Base-by-base conservation (phyloP, 2,888 invertebrate genomes). In the Embidobia sp. region DNA sequence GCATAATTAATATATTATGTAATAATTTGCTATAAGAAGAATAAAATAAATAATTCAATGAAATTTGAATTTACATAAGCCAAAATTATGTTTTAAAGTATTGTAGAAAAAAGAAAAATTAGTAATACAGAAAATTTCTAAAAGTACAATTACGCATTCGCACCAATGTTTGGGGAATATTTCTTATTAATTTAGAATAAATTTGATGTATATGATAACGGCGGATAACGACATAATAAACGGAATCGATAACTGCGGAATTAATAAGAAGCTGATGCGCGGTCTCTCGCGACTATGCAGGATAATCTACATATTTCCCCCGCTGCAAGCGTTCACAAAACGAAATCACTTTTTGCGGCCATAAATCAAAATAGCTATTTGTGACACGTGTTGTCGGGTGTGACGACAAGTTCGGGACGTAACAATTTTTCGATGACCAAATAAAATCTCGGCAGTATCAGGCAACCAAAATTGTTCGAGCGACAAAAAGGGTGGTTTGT, bases 301-400 rank as follows among this genome's bases (percentile, higher is more conserved):
- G 4, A 22, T 22, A 13, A 51, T 51, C 26, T 55, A n/a, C 53
- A 40, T 55, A 27, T 40, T 40, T 26, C 27, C 13, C 13, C 1
- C 1, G 46, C 8, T 10, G 13, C 4, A n/a, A n/a, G 5, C 16
- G n/a, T 48, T 48, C 13, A 8, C 8, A 27, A 37, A 31, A 27
- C 16, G 26, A 37, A 53, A 37, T 53, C 13, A 10, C 18, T 55
- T 55, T 55, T 55, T 42, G 26, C 11, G 7, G 10, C 8, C 18
- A 55, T 59, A 46, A 59, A 59, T 44, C 59, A 59, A 46, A 44
- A 46, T 35, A 22, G 46, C 22, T 44, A 33, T 59, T 59, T 35
- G 59, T 59, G 46, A 59, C 33, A 46, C 26, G 16, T 35, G 59
- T 59, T 16, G 5, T 22, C 22, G 6, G 6, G 6, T 4, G 22